phyloP scores from a whole-genome alignment of 2,113 vertebrate genomes.

The Heptranchias perlo region DNA sequence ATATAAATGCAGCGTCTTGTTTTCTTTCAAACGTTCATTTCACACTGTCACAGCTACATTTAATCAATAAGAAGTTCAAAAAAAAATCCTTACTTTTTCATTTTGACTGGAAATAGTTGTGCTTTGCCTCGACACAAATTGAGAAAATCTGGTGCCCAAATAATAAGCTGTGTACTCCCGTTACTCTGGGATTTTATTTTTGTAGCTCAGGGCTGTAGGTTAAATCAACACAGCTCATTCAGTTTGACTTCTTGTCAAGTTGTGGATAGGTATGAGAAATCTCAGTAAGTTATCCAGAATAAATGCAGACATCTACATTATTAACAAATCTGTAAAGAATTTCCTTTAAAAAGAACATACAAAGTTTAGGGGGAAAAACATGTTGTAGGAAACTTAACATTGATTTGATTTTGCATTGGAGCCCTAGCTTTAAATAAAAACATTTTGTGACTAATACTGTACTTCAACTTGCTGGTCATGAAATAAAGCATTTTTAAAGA shows the following conservation, averaged over 20 bases:
- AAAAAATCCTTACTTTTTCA: background rate
- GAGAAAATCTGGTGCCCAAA: background rate
- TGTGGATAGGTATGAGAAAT: background rate
- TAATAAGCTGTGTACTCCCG: background rate
- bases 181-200: background rate
- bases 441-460: background rate
- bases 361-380: background rate
- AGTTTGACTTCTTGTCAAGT: background rate
- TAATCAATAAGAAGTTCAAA: background rate
- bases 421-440: background rate
- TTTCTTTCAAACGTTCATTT: background rate
- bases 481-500: background rate
- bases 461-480: too few relatives aligned
- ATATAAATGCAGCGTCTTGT: background rate
- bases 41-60: background rate
- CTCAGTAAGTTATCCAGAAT: background rate
- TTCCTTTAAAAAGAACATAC: background rate
- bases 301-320: background rate
- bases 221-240: background rate
- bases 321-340: background rate
- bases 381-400: background rate
- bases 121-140: background rate
- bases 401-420: conserved; percentile 23
- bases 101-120: background rate
- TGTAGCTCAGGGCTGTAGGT: background rate